A percentile compares a stretch with the other conserved stretches of the same genome.
Conservation (phyloP, 2,113 vertebrate species). For the Casuarius casuarius region DNA sequence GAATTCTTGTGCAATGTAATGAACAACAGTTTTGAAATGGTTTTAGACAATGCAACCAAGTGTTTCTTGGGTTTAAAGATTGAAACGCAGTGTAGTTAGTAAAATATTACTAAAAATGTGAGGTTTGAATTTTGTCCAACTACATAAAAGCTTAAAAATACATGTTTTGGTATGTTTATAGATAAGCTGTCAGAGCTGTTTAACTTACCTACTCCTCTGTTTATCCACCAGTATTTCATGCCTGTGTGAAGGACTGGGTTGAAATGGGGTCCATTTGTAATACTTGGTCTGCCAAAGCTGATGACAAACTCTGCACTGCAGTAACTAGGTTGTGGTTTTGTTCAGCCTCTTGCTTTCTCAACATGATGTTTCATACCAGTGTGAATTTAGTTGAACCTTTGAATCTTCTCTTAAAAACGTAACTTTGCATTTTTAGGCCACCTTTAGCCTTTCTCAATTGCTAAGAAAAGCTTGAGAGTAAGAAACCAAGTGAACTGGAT, state of each 20-base stretch:
- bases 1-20: constrained; percentile 6
- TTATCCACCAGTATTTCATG: background rate
- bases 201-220: background rate
- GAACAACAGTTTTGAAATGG: background rate
- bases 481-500: background rate
- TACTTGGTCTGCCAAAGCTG: background rate
- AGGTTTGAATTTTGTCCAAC: background rate
- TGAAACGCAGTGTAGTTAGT: background rate
- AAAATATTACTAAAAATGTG: background rate
- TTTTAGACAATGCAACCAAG: background rate
- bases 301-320: background rate
- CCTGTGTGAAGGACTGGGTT: accelerated
- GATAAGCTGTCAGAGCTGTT: background rate
- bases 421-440: background rate
- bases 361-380: background rate
- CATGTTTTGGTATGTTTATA: background rate
- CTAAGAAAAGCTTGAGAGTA: background rate
- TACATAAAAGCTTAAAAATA: background rate
- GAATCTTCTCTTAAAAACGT: background rate
- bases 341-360: background rate
- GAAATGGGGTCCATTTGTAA: background rate
- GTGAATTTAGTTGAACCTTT: background rate
- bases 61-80: background rate
- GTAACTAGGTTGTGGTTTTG: background rate
- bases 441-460: background rate